Base-by-base conservation (phyloP, 2,888 invertebrate species). In the Chalcis sispes region DNA sequence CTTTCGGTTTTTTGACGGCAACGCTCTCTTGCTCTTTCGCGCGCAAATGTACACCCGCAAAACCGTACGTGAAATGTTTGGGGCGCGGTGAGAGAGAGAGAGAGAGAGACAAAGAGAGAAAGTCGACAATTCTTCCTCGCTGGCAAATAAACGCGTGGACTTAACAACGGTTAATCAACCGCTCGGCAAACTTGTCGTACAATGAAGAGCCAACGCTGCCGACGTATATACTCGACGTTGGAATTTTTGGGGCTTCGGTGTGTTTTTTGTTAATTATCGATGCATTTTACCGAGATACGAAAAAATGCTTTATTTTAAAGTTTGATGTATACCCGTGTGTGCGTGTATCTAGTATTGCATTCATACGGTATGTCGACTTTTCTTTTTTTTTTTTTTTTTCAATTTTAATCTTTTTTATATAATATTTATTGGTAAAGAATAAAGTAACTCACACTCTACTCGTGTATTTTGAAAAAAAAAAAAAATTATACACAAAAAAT, bases 161-260 rank as follows among this genome's bases (percentile, higher is more conserved):
- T 84, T 83, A 81, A 83, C 85, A 82, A 83, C 83, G 81, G 81
- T 80, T 83, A 84, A 85, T 83, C 85, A 85, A 81, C 79, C 80
- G 72, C 74, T 79, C 59, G 42, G 32, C 40, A 42, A 50, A 77
- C 77, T 73, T 77, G 70, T 48, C 64, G 73, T 40, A 72, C 71
- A 66, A 67, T 76, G 62, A 72, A 64, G 72, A 64, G 42, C 20
- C 27, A 18, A 2, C 2, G 15, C 15, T 8, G 8, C 42, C 15
- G 42, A 2, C 15, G n/a, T n/a, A n/a, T n/a, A n/a, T n/a, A n/a
- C n/a, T n/a, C 15, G 42, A 20, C 18, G 40, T 27, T 40, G 29
- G 20, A 29, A n/a, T 64, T 50, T 65, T 46, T 23, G 29, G n/a
- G 1, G 27, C 1, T 1, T 20, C 29, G 15, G 13, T 46, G 56